Conservation (phyloP, 2,797 vertebrate genomes). For the Amblyopsis hoosieri region DNA sequence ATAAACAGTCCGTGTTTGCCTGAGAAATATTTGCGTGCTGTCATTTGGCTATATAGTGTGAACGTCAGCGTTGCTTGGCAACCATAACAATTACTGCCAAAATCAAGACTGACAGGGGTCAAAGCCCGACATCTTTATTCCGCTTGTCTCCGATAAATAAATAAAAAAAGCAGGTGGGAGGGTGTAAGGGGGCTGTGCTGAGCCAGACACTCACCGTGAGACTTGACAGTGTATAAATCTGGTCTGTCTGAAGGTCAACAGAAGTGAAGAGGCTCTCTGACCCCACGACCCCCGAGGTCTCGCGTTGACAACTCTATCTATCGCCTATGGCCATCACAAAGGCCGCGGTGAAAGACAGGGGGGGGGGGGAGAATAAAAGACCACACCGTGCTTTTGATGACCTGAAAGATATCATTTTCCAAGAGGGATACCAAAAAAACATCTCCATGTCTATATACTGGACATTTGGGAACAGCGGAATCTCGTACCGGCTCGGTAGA, state of each 20-base stretch:
- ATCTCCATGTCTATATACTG: too few species aligned
- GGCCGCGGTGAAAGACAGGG: constrained; percentile 56
- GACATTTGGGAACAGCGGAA: too few species aligned
- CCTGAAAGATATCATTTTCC: constrained; percentile 34
- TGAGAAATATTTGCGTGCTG: constrained; percentile 56
- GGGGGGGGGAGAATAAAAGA: constrained; percentile 55
- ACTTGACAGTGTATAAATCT: constrained; percentile 76
- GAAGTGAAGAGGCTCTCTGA: constrained; percentile 75
- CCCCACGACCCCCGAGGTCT: constrained; percentile 65
- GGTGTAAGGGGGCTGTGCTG: not conserved
- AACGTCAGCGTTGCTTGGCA: constrained; percentile 41
- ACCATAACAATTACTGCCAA: constrained; percentile 63
- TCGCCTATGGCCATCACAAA: constrained; percentile 60
- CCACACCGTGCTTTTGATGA: constrained; percentile 43
- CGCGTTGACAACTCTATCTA: constrained; percentile 78
- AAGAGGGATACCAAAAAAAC: constrained; percentile 28
- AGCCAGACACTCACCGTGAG: constrained; percentile 19
- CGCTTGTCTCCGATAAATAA: constrained; percentile 43
- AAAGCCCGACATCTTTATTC: constrained; percentile 64
- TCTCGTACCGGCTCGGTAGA: not conserved
- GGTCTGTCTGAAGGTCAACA: constrained; percentile 81
- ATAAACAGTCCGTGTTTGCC: constrained; percentile 39
- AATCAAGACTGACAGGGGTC: constrained; percentile 67
- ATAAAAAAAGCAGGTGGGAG: not conserved
- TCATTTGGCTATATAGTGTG: constrained; percentile 62